A percentile compares a stretch with the other conserved stretches of the same genome.
Conservation (phyloP, 2,888 invertebrate species). For the Macropis europaea region DNA sequence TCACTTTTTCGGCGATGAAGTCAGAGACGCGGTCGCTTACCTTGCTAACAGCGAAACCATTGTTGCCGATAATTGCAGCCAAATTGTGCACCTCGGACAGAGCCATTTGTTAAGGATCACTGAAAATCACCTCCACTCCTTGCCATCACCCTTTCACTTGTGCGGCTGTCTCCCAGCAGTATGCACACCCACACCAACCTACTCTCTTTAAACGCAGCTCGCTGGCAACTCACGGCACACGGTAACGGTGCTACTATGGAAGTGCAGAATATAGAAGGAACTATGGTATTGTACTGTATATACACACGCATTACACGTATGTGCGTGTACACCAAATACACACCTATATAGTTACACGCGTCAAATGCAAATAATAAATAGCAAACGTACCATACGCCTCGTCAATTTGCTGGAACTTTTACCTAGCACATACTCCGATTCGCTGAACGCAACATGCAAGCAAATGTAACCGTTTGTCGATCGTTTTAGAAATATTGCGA, state of each 20-base stretch:
- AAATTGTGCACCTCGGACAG: conserved; percentile 75
- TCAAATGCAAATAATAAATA: neutral
- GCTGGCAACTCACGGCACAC: conserved; percentile 25
- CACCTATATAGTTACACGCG: neutral
- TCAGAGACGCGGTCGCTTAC: conserved; percentile 55
- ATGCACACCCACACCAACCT: conserved; percentile 40
- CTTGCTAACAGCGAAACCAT: conserved; percentile 73
- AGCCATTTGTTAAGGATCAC: conserved; percentile 70
- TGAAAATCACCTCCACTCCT: conserved; percentile 59
- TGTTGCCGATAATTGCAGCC: conserved; percentile 73
- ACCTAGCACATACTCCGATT: neutral
- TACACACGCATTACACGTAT: neutral
- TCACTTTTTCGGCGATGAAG: conserved; percentile 24
- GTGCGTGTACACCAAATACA: neutral
- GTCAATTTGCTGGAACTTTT: neutral
- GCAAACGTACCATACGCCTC: neutral
- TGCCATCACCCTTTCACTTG: conserved; percentile 71
- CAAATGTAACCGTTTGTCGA: conserved; percentile 1
- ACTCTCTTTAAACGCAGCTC: conserved; percentile 36
- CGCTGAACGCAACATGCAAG: neutral
- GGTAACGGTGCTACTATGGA: conserved; percentile 31
- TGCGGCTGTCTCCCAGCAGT: conserved; percentile 45
- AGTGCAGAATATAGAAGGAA: conserved; percentile 37
- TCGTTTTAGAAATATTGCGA: neutral
- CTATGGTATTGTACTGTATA: conserved; percentile 21